Evolutionary conservation across 2,888 invertebrate genomes (phyloP).

Genomic region (Norana najaformis): DNA sequence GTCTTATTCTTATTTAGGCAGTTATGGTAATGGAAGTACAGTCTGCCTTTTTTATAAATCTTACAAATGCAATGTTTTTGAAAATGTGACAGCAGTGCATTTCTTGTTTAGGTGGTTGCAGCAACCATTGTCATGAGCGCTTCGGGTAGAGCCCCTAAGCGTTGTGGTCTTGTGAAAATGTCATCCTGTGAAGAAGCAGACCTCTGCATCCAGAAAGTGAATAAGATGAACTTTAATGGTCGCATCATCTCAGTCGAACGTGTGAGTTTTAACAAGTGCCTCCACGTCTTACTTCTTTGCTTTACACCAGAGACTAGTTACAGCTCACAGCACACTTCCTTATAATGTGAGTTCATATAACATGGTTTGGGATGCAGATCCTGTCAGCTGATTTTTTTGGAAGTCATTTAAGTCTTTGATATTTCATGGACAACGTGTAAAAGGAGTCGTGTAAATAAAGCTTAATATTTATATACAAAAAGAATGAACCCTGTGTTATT

Average conservation of each 20-base stretch:
- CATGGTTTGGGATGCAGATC: not conserved
- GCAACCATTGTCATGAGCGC: slow-evolving; percentile 17
- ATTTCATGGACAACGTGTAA: too few relatives aligned
- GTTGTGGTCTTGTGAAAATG: not conserved
- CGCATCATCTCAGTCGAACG: not conserved
- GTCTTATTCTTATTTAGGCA: too few relatives aligned
- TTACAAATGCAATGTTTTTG: too few relatives aligned
- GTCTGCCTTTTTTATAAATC: too few relatives aligned
- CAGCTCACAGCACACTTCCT: not conserved
- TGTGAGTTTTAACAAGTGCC: not conserved
- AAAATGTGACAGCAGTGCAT: too few relatives aligned
- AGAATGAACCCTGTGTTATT: too few relatives aligned
- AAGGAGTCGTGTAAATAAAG: too few relatives aligned
- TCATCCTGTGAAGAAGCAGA: slow-evolving; percentile 1
- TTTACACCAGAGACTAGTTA: not conserved
- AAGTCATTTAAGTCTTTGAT: too few relatives aligned
- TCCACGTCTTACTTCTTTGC: not conserved
- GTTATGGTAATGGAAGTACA: too few relatives aligned
- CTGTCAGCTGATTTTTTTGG: too few relatives aligned
- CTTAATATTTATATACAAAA: too few relatives aligned
- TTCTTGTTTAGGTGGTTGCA: not conserved
- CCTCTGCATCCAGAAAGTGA: not conserved
- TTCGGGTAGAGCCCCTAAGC: not conserved
- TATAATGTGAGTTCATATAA: not conserved
- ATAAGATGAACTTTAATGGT: not conserved